These are phyloP conservation scores for Pithys albifrons DNA, from an alignment of 2,113 vertebrate species.

Conservation along the genomic window DNA sequence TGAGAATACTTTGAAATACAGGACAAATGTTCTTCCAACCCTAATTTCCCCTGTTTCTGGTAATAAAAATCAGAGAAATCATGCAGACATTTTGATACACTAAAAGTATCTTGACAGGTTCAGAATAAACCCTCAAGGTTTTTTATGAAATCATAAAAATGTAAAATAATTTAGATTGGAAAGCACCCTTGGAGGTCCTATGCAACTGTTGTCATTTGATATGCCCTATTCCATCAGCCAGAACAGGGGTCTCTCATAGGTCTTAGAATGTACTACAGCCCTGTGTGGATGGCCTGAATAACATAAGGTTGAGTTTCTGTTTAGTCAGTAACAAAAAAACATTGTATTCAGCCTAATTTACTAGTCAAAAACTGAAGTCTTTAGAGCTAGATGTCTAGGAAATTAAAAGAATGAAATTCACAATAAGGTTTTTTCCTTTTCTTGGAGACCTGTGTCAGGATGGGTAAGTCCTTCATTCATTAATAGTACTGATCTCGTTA, in stretches of 20 bases:
- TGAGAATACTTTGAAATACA: not conserved
- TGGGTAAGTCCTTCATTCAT: not conserved
- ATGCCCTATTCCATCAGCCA: not conserved
- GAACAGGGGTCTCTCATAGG: not conserved
- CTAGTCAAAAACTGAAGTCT: not conserved
- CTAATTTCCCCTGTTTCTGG: not conserved
- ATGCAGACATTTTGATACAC: not conserved
- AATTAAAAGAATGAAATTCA: not conserved
- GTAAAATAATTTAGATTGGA: not conserved
- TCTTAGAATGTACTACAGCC: not conserved
- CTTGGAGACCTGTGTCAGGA: not conserved
- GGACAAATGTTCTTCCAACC: not conserved
- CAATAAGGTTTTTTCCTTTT: not conserved
- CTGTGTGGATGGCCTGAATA: not conserved
- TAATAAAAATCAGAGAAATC: not conserved
- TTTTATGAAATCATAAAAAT: not conserved
- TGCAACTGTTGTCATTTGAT: not conserved
- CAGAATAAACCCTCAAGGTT: not conserved
- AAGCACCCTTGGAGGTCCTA: not conserved
- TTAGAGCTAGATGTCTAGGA: not conserved
- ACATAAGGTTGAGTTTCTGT: not conserved
- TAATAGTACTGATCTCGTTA: not conserved
- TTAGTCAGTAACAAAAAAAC: not conserved
- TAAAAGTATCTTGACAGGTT: not conserved
- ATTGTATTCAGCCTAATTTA: not conserved